Base-by-base conservation (phyloP, 2,113 vertebrate species). In the Saguinus midas region DNA sequence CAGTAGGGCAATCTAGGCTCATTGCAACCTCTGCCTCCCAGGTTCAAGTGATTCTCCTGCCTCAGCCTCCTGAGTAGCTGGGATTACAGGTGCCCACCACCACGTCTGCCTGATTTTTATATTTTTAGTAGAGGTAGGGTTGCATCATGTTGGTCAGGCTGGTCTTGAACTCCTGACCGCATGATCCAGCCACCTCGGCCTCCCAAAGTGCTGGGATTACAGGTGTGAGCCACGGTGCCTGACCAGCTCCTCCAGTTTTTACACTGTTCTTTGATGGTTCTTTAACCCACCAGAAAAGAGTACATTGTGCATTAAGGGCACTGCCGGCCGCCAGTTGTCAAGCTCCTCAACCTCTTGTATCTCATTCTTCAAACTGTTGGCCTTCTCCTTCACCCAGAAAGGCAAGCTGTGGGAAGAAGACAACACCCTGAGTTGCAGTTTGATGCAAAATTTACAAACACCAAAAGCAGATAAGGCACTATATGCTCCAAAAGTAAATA, bases 301-400 rank as follows among this genome's bases (percentile, higher is more conserved):
- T 72, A 97, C 45, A 58, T 13, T 55, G 0, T 52, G 35, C 3
- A 82, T 1, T 52, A 97, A 82, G 43, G 98, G 66, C 12, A 58
- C 3, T 0, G 94, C 78, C 25, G 96, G 90, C 35, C 64, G 84
- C 98, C 98, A 98, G 0, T 86, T 10, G 0, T 98, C 78, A 40
- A 98, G 97, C 25, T 97, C 97, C 68, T 97, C 12, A 0, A 98
- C 98, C 94, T 98, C 98, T 86, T 50, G 92, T 86, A 98, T 98
- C 94, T 98, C 97, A 0, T 86, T 97, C 76, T 76, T 94, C 78
- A 97, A 72, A 12, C 11, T 61, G 8, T 89, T 89, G 84, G 87
- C 87, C 58, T 97, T 95, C 68, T 98, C 96, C 81, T 96, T 98
- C 78, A 95, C 78, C 96, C 92, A 96, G 92, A 97, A 98, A 94